phyloP scores from a whole-genome alignment of 1,140 invertebrate genomes.

The Capitella teleta region DNA sequence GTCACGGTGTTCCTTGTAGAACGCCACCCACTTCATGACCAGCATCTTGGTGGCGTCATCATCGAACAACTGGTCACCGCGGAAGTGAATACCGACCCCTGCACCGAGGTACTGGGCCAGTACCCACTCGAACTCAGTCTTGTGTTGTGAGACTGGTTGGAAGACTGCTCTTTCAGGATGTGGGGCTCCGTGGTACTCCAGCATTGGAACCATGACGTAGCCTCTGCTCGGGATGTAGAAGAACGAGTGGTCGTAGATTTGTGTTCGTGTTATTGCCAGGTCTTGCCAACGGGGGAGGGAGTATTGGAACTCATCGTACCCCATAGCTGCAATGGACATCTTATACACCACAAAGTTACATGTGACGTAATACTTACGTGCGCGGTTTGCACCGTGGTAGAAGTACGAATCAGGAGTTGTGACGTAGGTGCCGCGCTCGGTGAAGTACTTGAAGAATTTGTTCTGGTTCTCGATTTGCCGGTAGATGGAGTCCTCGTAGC shows the following conservation, averaged over 20 bases:
- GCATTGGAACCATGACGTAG: constrained; percentile 3
- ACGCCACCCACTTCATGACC: constrained; percentile 5
- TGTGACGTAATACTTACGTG: too few species aligned
- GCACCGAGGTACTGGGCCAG: constrained; percentile 10
- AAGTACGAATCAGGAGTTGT: constrained; percentile 8
- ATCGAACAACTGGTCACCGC: constrained; percentile 7
- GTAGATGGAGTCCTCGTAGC: constrained; percentile 2
- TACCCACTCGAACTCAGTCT: constrained; percentile 6
- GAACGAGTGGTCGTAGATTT: constrained; percentile 6
- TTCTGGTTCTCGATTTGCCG: background rate
- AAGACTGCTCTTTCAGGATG: background rate
- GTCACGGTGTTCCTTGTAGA: constrained; percentile 6
- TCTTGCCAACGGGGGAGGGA: constrained; percentile 8
- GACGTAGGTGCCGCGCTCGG: constrained; percentile 1
- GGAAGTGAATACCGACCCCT: constrained; percentile 7
- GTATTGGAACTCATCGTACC: constrained; percentile 7
- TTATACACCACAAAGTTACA: too few species aligned
- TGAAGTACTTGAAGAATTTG: background rate
- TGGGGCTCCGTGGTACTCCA: constrained; percentile 5
- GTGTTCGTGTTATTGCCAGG: background rate
- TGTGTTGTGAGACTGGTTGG: constrained; percentile 2
- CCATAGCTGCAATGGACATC: too few species aligned
- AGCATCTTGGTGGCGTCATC: background rate
- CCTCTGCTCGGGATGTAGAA: background rate
- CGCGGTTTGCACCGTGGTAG: constrained; percentile 5